Percentiles rank a stretch among this genome's conserved stretches.
Conservation (phyloP, 1,140 invertebrate genomes). For the Eueides isabella region DNA sequence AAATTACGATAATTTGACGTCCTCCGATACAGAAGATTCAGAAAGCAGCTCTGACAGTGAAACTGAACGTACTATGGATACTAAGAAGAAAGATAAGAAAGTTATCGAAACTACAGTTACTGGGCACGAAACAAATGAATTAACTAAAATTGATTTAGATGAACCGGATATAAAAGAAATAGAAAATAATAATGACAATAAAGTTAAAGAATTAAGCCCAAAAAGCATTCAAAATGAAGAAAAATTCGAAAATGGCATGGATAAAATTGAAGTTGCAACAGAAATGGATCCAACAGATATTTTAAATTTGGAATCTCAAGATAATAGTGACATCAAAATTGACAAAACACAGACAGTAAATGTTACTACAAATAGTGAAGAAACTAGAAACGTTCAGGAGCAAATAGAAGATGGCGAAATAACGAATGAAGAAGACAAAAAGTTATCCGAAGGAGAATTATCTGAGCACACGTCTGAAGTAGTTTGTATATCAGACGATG, state of each 20-base stretch:
- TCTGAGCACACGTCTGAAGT: conserved; percentile 53
- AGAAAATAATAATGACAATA: neutral
- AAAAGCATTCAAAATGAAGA: neutral
- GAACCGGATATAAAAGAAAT: neutral
- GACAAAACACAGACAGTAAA: conserved; percentile 1
- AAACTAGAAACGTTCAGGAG: neutral
- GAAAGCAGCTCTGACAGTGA: conserved; percentile 33
- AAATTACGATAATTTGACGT: conserved; percentile 51
- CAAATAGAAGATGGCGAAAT: conserved; percentile 35
- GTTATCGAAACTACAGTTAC: neutral
- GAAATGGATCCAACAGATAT: conserved; percentile 6
- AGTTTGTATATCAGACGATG: conserved; percentile 65
- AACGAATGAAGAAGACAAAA: conserved; percentile 38
- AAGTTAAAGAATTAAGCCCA: neutral
- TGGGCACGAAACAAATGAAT: neutral
- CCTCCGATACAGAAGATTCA: conserved; percentile 49
- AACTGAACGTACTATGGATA: neutral
- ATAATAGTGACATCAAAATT: conserved; percentile 12
- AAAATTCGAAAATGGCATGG: neutral
- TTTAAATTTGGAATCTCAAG: conserved; percentile 12
- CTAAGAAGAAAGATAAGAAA: neutral
- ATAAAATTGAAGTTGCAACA: neutral
- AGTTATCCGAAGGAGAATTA: conserved; percentile 65
- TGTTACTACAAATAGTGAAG: neutral
- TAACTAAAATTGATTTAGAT: neutral